Percentiles rank a stretch among this genome's conserved stretches.
Conservation (phyloP, 1,140 invertebrate genomes). For the Atta cephalotes region DNA sequence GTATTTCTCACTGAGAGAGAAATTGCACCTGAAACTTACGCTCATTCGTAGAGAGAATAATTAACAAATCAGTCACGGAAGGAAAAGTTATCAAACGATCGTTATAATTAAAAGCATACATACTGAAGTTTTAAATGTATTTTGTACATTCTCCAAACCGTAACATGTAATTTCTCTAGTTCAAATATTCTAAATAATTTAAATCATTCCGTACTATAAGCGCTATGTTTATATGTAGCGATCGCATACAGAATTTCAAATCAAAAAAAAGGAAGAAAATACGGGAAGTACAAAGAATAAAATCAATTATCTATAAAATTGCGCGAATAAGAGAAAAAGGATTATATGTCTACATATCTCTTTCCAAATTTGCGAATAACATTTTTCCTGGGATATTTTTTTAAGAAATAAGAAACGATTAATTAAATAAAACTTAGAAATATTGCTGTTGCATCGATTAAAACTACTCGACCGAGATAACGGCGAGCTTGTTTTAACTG, state of each 20-base stretch:
- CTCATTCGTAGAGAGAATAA: conserved; percentile 20
- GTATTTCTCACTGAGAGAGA: conserved; percentile 23
- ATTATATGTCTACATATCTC: not conserved
- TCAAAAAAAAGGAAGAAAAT: not conserved
- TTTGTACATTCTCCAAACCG: not conserved
- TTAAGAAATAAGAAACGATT: not conserved
- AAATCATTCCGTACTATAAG: not conserved
- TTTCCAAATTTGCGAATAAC: not conserved
- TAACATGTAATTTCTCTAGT: not conserved
- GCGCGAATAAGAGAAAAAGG: not conserved
- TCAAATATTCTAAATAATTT: not conserved
- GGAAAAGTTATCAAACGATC: not conserved
- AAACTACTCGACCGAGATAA: conserved; percentile 13
- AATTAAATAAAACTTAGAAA: not conserved
- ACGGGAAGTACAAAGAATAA: not conserved
- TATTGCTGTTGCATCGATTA: conserved; percentile 8
- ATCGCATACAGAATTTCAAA: not conserved
- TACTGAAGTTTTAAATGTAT: not conserved
- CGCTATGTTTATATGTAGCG: not conserved
- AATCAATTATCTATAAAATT: not conserved
- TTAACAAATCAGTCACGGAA: not conserved
- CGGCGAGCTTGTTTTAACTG: not conserved
- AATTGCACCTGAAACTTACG: conserved; percentile 60
- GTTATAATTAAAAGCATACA: conserved; percentile 19
- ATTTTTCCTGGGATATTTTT: not conserved